Base-by-base conservation (phyloP, 2,888 invertebrate species). In the Holacanthella duospinosa region DNA sequence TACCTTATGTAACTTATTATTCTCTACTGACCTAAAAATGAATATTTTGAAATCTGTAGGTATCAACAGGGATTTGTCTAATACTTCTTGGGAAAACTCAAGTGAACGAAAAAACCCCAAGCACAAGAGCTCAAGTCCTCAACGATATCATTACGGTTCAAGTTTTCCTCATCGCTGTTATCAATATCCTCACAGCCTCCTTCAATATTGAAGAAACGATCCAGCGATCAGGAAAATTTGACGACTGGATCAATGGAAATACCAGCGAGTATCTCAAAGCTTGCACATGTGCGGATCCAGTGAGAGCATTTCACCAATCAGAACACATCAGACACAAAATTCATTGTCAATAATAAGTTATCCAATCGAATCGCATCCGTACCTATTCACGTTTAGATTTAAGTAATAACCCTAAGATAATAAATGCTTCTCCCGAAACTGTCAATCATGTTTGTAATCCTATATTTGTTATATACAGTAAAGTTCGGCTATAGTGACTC, bases 81-180 rank as follows among this genome's bases (percentile, higher is more conserved):
- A 85, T 90, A 74, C 80, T 86, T 74, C 86, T 90, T 77, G 89
- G 90, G 74, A 87, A 89, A 72, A 79, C 90, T 77, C 87, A 90
- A 79, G 84, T 91, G 75, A 89, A 90, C 79, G 84, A 65, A 27
- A 60, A 59, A 55, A 80, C 82, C 71, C 86, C 89, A 76, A 88
- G 88, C 76, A 89, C 90, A n/a, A 78, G 85, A 70, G 89, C 90
- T n/a, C 78, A 85, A 70, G 81, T 88, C 69, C 80, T 91, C 71
- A 91, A 91, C 79, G 89, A 91, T 77, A 75, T 88, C 72, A 88
- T 89, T 73, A 82, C 90, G 66, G 83, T 88, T 75, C 84, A 87
- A 70, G 83, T 91, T 74, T 91, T 91, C 79, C 76, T 88, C 59
- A 89, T 92, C 77, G 88, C 89, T 21, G 81, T 89, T 59, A 80